Conservation (phyloP, 2,888 invertebrate species). For the Rhorus exstirpatorius region DNA sequence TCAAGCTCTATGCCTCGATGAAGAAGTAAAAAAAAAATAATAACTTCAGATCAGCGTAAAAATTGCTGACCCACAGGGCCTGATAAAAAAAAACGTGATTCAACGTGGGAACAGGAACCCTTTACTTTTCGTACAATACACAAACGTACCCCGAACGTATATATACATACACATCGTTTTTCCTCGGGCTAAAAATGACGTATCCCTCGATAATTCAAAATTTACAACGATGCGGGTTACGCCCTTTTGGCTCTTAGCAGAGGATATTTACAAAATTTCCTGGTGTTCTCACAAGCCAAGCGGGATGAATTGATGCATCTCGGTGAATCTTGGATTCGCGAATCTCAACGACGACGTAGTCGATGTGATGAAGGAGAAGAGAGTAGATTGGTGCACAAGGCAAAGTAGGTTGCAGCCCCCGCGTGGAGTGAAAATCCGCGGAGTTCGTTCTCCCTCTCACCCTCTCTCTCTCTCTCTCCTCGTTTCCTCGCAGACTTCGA, state of each 20-base stretch:
- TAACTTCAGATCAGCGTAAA: no score
- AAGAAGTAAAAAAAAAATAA: no score
- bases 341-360: constrained; percentile 13
- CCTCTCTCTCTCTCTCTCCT: constrained; percentile 48
- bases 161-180: background rate
- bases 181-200: constrained; percentile 1
- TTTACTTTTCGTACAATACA: background rate
- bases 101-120: background rate
- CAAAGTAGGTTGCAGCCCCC: constrained; percentile 78
- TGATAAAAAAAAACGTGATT: no score
- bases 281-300: constrained; percentile 17
- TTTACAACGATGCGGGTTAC: background rate
- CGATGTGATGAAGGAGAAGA: background rate
- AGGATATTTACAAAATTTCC: constrained; percentile 27
- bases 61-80: no score
- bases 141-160: background rate
- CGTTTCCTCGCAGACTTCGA: constrained; percentile 31
- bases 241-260: constrained; percentile 6
- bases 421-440: constrained; percentile 73
- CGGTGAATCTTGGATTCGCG: constrained; percentile 33
- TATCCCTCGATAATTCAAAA: background rate
- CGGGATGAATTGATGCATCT: constrained; percentile 41
- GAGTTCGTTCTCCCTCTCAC: constrained; percentile 38
- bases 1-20: no score
- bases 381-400: constrained; percentile 62